Base-by-base conservation (phyloP, 2,113 vertebrate species). In the Ramphastos sulfuratus region DNA sequence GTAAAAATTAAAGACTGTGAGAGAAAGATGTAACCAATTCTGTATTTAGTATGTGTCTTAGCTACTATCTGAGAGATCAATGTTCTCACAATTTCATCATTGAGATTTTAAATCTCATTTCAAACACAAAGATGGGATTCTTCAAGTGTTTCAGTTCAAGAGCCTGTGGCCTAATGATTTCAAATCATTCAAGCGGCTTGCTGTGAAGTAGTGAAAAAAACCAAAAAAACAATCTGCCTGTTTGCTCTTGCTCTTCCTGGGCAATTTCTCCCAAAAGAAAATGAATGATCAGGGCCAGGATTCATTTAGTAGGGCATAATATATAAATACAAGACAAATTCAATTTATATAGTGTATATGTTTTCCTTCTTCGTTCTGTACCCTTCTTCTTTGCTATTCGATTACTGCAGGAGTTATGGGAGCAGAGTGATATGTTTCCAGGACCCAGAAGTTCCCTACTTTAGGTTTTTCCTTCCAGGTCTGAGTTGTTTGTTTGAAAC, bases 81-180 rank as follows among this genome's bases (percentile, higher is more conserved):
- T 12, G 35, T 59, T 91, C 37, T 71, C 6, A 2, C 0, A 3
- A 42, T 79, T 87, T 93, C 93, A 85, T 65, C 18, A 33, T 25
- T 74, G 91, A 76, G n/a, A 78, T 90, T 90, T 86, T 93, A 87
- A 95, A 92, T 94, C 74, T 8, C 48, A 3, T 82, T 80, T 90
- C 13, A 58, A 78, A 91, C 18, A 82, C 85, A 87, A 39, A 1
- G 72, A 31, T 5, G 2, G 27, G 55, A 76, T 64, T 89, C 67
- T 91, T 77, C 52, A 15, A 58, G 19, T 58, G 19, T 70, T 81
- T 76, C 55, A 61, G 24, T 63, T n/a, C 30, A 66, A 66, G 61
- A 76, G 31, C 76, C 31, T 64, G 58, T 89, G 81, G 96, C 79
- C 84, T 65, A 78, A 71, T 84, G 67, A 96, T 93, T 95, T 87